Evolutionary conservation across 2,888 invertebrate species (phyloP), one percentile per base, ranked within the genome.

Genomic region (Synanthedon myopaeformis): DNA sequence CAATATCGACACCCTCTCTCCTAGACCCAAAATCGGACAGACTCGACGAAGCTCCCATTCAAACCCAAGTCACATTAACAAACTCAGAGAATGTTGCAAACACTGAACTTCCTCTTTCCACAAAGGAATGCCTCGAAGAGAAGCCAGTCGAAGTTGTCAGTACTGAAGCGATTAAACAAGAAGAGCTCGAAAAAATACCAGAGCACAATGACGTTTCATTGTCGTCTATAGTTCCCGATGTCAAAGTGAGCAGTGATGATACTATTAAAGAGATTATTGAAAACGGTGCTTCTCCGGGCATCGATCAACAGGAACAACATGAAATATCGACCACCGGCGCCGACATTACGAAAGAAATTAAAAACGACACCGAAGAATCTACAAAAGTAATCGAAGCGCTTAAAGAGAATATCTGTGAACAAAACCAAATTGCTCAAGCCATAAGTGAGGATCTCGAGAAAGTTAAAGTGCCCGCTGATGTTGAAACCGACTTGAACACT

Each of bases 1-100:
- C 70, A 69, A 71, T 70, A 62, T 65, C 73, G 63, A 65, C 75
- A 70, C 72, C 67, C 59, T 60, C 73, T 64, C 70, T 66, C 61
- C 63, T 69, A 59, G 67, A 70, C 62, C 66, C 66, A 67, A 72
- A 69, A 61, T 56, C 62, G 55, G 69, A 70, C 55, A 63, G 58
- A 59, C 52, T 49, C 51, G 48, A 55, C 23, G 52, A 52, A 51
- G 48, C 23, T 48, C 50, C 51, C 48, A 14, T 49, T 49, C 50
- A 55, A 41, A 12, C 51, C 41, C 52, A 57, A 51, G 51, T 28
- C 48, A 28, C 42, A 51, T 52, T 49, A 50, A 55, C 53, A 52
- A 57, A 54, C 51, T 45, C 35, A 6, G 51, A 54, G 53, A 55
- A 52, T 52, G 52, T 42, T 55, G 49, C 55, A 49, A 45, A 52